Base-by-base conservation (phyloP, 1,140 invertebrate genomes). In the Euglossa dilemma region DNA sequence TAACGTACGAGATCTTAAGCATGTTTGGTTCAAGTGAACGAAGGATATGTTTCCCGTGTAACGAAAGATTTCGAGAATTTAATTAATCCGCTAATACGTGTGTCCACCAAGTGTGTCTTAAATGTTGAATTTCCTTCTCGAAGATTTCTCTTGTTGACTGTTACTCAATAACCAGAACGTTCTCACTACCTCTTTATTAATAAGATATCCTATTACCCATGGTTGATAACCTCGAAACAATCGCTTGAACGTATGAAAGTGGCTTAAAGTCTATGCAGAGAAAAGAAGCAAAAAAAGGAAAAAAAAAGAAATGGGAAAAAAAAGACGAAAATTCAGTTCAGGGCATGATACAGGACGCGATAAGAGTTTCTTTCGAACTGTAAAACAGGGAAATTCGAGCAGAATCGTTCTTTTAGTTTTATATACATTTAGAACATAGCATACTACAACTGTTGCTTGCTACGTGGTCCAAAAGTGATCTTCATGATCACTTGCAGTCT, bases 231-330 rank as follows among this genome's bases (percentile, higher is more conserved):
- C 52, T 47, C 63, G 54, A 59, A 69, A 57, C 72, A 75, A 82
- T 82, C 80, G 72, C 72, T 76, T 76, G 63, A 76, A 76, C 72
- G 63, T 76, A 69, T 76, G 73, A 76, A 76, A 82, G 80, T 82
- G 80, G 80, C 80, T 76, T 82, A 82, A 56, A 56, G 72, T 67
- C 52, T 76, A 36, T 5, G 45, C 61, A 43, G 25, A 83, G n/a
- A 71, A 50, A 28, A 63, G 67, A 23, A 45, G 76, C 25, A n/a
- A 52, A 47, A n/a, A n/a, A n/a, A n/a, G n/a, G n/a, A n/a, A n/a
- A n/a, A n/a, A n/a, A n/a, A n/a, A n/a, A n/a, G n/a, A n/a, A n/a
- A n/a, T n/a, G n/a, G n/a, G n/a, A n/a, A n/a, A n/a, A 52, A 23
- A 72, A 28, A 45, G 56, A 71, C 16, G 57, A 69, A 14, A 61